phyloP scores from a whole-genome alignment of 2,888 invertebrate species.

The Patella pellucida region DNA sequence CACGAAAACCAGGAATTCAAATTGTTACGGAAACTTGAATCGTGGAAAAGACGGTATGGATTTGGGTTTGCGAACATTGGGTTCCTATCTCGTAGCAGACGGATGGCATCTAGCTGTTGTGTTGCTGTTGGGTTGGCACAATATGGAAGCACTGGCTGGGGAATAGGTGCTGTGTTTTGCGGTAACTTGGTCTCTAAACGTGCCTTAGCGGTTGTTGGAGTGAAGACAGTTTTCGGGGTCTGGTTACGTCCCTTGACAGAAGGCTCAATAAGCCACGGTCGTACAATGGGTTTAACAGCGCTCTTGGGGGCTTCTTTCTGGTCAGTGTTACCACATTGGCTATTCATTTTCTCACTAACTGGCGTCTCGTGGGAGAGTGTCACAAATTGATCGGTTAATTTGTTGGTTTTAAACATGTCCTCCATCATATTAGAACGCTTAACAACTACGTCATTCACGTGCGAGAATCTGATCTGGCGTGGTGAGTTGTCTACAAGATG shows the following conservation, averaged over 20 bases:
- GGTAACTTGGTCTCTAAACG: too few relatives aligned
- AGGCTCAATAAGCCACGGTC: slow-evolving; percentile 33
- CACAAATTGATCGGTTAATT: slow-evolving; percentile 4
- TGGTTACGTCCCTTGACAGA: background rate
- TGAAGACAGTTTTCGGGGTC: background rate
- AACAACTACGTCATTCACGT: background rate
- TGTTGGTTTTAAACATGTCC: background rate
- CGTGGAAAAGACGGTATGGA: slow-evolving; percentile 11
- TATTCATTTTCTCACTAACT: background rate
- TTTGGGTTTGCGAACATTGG: slow-evolving; percentile 11
- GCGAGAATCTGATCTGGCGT: background rate
- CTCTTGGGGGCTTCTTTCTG: slow-evolving; percentile 23
- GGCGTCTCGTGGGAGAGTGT: background rate
- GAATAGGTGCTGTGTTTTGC: background rate
- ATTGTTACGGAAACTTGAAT: slow-evolving; percentile 15
- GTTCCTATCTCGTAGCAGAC: slow-evolving; percentile 25
- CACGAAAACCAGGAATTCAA: slow-evolving; percentile 28
- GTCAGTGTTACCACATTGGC: background rate
- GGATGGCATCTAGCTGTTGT: slow-evolving; percentile 24
- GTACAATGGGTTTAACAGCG: slow-evolving; percentile 34
- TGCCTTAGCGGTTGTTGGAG: background rate
- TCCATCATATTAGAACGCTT: background rate
- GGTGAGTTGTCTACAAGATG: background rate
- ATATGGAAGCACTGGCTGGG: background rate
- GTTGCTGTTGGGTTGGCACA: background rate